Evolutionary conservation across 2,797 vertebrate species (phyloP), one percentile per base, ranked within the genome.

Genomic region (Poeciliopsis presidionis): DNA sequence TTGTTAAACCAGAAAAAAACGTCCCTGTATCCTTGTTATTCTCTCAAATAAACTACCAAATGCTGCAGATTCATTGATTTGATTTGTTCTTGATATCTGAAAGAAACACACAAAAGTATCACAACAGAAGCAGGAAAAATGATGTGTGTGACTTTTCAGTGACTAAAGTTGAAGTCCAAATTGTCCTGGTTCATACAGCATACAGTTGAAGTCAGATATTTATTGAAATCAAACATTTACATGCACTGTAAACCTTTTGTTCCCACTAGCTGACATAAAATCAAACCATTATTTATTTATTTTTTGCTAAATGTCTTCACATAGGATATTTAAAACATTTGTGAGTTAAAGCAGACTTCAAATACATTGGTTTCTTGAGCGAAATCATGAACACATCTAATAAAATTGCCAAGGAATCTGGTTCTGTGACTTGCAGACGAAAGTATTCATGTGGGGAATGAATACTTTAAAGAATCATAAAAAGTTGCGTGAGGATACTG

Each of bases 1-100:
- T 87, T 87, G 57, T 85, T 72, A 78, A 82, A 83, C 70, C 76
- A 45, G 59, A 77, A 73, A 67, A 33, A 72, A 84, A 55, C 41
- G 30, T 70, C 41, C 78, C 47, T 76, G 36, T 73, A 76, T 84
- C 46, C 53, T 47, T 57, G 74, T 39, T 69, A 39, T 39, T 0
- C 57, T 67, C 30, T 75, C 25, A 77, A 79, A 75, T 53, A 2
- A 76, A 18, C 55, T 51, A 36, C 73, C 6, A 82, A 74, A 51
- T 65, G 0, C 5, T 7, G 25, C 28, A 63, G 41, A 79, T 71
- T 80, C 16, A 39, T 20, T 13, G 14, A 61, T 25, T 73, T 69
- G 57, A 22, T 71, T 0, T 12, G 2, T 55, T n/a, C 22, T 11
- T 39, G 13, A 47, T 22, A 47, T 75, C 25, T 39, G 33, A 75